Percentiles rank a stretch among this genome's conserved stretches.
Conservation (phyloP, 2,797 vertebrate species). For the Malurus leucopterus region DNA sequence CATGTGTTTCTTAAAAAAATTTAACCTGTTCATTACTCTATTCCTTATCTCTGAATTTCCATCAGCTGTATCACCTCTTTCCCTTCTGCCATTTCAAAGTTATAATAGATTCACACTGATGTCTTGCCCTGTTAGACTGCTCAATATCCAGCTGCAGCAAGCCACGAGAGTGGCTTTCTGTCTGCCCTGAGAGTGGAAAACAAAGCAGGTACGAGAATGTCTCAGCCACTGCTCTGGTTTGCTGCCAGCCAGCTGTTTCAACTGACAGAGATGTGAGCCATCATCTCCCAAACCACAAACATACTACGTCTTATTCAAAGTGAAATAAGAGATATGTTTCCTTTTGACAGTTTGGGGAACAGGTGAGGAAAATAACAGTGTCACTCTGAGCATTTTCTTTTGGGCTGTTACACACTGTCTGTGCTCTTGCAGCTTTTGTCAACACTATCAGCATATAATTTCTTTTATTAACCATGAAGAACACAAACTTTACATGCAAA, state of each 20-base stretch:
- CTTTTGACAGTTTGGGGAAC: slow-evolving; percentile 30
- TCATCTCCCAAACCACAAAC: slow-evolving; percentile 36
- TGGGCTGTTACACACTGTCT: background rate
- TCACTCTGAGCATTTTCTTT: background rate
- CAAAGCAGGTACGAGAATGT: background rate
- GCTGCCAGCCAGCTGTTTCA: slow-evolving; percentile 26
- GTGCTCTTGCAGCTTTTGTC: background rate
- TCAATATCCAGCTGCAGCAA: background rate
- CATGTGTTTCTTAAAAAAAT: background rate
- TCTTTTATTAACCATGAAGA: background rate
- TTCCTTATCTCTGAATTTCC: background rate
- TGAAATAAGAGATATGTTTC: background rate
- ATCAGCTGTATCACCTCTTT: background rate
- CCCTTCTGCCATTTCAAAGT: background rate
- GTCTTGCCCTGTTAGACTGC: background rate
- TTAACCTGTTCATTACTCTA: background rate
- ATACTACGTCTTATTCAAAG: slow-evolving; percentile 2
- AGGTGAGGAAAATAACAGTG: slow-evolving; percentile 20
- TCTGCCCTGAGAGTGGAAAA: background rate
- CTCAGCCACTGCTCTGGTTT: background rate
- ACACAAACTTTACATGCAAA: background rate
- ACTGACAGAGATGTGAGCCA: slow-evolving; percentile 2
- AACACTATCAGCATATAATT: background rate
- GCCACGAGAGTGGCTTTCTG: background rate
- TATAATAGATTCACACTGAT: background rate